Conservation (phyloP, 1,140 invertebrate genomes). For the Drosophila lowei region DNA sequence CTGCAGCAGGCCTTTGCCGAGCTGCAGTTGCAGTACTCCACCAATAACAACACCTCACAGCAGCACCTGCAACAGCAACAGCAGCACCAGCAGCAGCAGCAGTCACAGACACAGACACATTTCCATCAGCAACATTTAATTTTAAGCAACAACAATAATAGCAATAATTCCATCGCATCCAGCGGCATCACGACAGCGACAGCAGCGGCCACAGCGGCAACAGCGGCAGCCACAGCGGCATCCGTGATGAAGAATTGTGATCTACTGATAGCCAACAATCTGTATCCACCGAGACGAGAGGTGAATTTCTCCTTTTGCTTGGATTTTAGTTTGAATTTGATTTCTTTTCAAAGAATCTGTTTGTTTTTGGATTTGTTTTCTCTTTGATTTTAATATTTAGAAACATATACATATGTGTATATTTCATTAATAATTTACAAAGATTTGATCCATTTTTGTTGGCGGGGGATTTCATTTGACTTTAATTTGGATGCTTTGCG, state of each 20-base stretch:
- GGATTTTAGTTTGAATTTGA: neutral
- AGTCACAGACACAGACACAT: no score
- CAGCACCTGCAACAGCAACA: constrained; percentile 47
- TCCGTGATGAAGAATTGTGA: constrained; percentile 80
- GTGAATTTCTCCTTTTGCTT: constrained; percentile 34
- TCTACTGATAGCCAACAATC: constrained; percentile 82
- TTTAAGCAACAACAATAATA: constrained; percentile 82
- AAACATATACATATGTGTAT: no score
- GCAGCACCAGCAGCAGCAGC: constrained; percentile 51
- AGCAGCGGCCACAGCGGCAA: constrained; percentile 20
- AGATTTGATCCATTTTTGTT: no score
- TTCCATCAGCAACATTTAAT: constrained; percentile 63
- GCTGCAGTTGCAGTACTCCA: constrained; percentile 55
- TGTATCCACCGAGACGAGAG: constrained; percentile 83
- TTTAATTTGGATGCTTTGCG: no score
- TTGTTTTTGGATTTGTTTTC: neutral
- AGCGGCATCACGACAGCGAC: constrained; percentile 22
- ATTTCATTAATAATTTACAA: no score
- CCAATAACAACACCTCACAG: constrained; percentile 40
- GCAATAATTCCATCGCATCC: constrained; percentile 74
- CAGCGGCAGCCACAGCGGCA: constrained; percentile 39
- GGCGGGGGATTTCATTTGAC: no score
- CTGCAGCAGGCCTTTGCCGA: constrained; percentile 75
- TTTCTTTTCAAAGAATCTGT: neutral
- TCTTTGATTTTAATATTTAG: no score